Evolutionary conservation across 2,888 invertebrate genomes (phyloP).

Genomic region (Cryptophagus acutangulus): DNA sequence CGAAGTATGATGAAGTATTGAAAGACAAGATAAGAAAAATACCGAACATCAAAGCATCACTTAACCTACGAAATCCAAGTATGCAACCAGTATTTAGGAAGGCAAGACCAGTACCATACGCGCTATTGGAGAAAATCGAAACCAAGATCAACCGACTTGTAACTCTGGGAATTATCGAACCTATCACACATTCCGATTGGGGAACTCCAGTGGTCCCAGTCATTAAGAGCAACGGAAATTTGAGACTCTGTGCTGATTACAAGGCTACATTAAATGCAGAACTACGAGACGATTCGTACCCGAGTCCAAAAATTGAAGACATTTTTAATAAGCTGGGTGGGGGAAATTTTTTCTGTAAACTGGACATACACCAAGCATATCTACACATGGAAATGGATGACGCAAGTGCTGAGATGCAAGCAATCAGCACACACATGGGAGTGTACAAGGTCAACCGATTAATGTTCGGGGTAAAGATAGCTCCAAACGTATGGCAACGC

Average conservation of each 20-base stretch:
- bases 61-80: neutral
- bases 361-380: constrained; percentile 26
- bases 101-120: neutral
- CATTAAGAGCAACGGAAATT: constrained; percentile 8
- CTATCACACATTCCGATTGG: constrained; percentile 7
- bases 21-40: neutral
- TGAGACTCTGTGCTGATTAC: constrained; percentile 9
- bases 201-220: constrained; percentile 15
- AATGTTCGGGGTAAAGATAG: constrained; percentile 33
- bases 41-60: neutral
- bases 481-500: constrained; percentile 32
- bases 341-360: constrained; percentile 21
- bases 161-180: neutral
- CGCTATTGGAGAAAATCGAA: neutral
- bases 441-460: constrained; percentile 33
- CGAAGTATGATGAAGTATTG: neutral
- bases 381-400: constrained; percentile 24
- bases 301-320: constrained; percentile 31
- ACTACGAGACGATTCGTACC: constrained; percentile 24
- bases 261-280: constrained; percentile 31
- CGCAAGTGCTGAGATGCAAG: constrained; percentile 11
- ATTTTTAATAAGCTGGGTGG: constrained; percentile 23
- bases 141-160: neutral
- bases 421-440: constrained; percentile 32
- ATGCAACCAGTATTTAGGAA: neutral